phyloP scores from a whole-genome alignment of 2,888 invertebrate species.

The Barypeithes pellucidus region DNA sequence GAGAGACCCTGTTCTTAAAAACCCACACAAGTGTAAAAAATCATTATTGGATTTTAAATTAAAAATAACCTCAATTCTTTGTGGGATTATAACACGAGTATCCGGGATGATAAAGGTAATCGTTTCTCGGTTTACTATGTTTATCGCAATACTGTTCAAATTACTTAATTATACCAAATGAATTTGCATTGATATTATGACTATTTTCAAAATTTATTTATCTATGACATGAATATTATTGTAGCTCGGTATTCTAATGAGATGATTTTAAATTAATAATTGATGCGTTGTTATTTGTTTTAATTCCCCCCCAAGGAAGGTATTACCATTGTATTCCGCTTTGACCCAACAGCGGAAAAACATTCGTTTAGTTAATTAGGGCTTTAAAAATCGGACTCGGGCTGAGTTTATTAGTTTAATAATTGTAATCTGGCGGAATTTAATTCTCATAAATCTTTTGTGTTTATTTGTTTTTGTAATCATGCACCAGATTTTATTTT shows the following conservation, averaged over 20 bases:
- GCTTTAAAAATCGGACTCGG: slow-evolving; percentile 20
- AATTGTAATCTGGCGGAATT: neutral
- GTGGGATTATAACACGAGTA: neutral
- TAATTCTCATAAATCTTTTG: slow-evolving; percentile 8
- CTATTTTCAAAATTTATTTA: too few relatives aligned
- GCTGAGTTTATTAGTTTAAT: slow-evolving; percentile 24
- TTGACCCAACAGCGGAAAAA: slow-evolving; percentile 23
- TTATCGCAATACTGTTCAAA: too few relatives aligned
- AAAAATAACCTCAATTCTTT: slow-evolving; percentile 50
- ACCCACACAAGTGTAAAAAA: slow-evolving; percentile 58
- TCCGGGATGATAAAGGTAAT: too few relatives aligned
- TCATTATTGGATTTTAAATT: slow-evolving; percentile 58
- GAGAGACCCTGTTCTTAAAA: slow-evolving; percentile 53
- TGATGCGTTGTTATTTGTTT: slow-evolving; percentile 16
- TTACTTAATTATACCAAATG: too few relatives aligned
- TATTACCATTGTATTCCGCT: slow-evolving; percentile 1
- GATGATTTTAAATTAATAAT: slow-evolving; percentile 19
- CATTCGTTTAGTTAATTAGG: slow-evolving; percentile 35
- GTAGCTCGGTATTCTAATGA: neutral
- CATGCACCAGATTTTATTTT: neutral
- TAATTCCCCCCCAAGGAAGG: slow-evolving; percentile 23
- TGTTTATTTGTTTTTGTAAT: slow-evolving; percentile 22
- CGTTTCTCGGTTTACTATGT: too few relatives aligned
- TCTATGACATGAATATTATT: too few relatives aligned
- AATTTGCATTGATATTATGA: too few relatives aligned